Evolutionary conservation across 2,797 vertebrate genomes (phyloP), one percentile per base, ranked within the genome.

Genomic region (Thunnus albacares): DNA sequence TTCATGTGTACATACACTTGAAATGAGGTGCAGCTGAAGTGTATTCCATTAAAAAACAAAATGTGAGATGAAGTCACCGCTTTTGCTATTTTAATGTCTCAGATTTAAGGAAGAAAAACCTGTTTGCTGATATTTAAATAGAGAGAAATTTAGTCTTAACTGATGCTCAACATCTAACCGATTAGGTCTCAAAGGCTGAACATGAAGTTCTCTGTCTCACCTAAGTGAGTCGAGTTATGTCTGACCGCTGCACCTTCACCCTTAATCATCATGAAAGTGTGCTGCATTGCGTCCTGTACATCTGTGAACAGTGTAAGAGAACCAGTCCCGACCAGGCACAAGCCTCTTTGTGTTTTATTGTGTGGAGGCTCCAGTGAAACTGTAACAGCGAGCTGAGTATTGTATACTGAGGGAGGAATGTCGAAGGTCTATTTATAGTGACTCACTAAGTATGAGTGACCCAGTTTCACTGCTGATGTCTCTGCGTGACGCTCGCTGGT

Each of bases 401-500:
- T 20, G 35, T 17, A 6, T 3, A 17, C 26, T 41, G 62, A 63
- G 35, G 26, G 60, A 69, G 64, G 76, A 87, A 84, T 75, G 81
- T n/a, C 35, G 43, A 30, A 17, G 72, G 43, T 72, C 81, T 90
- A 92, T 90, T 89, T 81, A 78, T 85, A 83, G 88, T 5, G 11
- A 49, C 74, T 80, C 9, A 41, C n/a, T 45, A 15, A 18, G 10
- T n/a, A 20, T 3, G 58, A 76, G 52, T 69, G 90, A 87, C 86
- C 80, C 69, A 82, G 60, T 91, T 91, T 74, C 6, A 60, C 56
- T 30, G 11, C 55, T 47, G 4, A 15, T 18, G 75, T 35, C 28
- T 56, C 14, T n/a, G 15, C 17, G 14, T 51, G 62, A 33, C 49
- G 17, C 22, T 66, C n/a, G 30, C 26, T 64, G 43, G 5, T 51